A percentile compares a stretch with the other conserved stretches of the same genome.
phyloP scores from a whole-genome alignment of 2,797 vertebrate species.

The Nannoperca australis region DNA sequence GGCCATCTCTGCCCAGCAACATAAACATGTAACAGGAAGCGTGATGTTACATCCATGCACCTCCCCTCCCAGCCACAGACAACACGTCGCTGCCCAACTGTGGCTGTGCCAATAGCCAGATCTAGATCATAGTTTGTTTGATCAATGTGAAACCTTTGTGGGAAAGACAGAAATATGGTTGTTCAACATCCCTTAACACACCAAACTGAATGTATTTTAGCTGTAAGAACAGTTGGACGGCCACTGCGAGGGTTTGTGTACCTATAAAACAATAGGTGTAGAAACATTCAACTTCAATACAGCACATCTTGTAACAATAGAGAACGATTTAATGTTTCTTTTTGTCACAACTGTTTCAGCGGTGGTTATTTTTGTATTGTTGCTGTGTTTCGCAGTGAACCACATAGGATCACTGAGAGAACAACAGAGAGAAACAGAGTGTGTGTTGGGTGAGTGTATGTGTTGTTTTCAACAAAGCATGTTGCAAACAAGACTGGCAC shows the following conservation, averaged over 20 bases:
- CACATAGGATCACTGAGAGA: slow-evolving; percentile 27
- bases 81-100: neutral
- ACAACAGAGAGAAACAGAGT: slow-evolving; percentile 14
- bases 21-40: slow-evolving; percentile 18
- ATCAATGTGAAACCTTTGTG: slow-evolving; percentile 5
- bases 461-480: slow-evolving; percentile 48
- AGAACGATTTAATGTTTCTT: slow-evolving; percentile 4
- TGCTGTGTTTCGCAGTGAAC: slow-evolving; percentile 34
- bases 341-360: slow-evolving; percentile 31
- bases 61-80: neutral
- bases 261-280: slow-evolving; percentile 1
- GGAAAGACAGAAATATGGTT: neutral
- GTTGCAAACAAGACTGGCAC: slow-evolving; percentile 68
- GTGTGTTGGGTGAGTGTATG: slow-evolving; percentile 16
- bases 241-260: neutral
- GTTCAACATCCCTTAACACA: neutral
- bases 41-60: slow-evolving; percentile 7
- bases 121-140: neutral
- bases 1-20: slow-evolving; percentile 34
- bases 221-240: neutral
- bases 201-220: neutral
- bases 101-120: neutral
- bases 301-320: slow-evolving; percentile 19
- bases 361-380: slow-evolving; percentile 49
- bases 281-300: slow-evolving; percentile 10